Base-by-base conservation (phyloP, 92 coral and sea anemone species). In the Plumapathes pennacea region DNA sequence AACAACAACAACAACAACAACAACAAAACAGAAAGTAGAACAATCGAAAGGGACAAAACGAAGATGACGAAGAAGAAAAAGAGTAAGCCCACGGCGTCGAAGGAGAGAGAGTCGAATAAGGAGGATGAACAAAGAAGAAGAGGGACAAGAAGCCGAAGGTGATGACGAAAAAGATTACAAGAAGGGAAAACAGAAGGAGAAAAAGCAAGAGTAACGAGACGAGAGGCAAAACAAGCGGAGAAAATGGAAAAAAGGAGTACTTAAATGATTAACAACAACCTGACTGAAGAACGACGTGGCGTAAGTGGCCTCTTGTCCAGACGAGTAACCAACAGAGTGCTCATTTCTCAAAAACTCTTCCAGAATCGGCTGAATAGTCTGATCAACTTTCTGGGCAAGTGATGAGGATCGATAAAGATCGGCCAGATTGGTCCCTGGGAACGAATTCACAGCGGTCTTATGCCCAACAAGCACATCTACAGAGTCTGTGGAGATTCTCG, bases 221-320 rank as follows among this genome's bases (percentile, higher is more conserved):
- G 2, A 49, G 1, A 10, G 4, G 1, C 1, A 21, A 5, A 5
- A 5, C 5, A 14, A 40, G 3, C 12, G 5, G 3, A 40, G 14
- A 40, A 40, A 40, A 40, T 6, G 49, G 24, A 7, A 43, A 23
- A 5, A 7, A 19, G 10, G 27, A 10, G 47, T 17, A n/a, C 17
- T 2, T n/a, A 18, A 15, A 21, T 21, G 4, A 21, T 19, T 4
- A 45, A 13, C 7, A 38, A 48, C 6, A 48, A 90, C 95, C 82
- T 90, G 97, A 45, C 57, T 82, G 25, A 79, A 69, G 67, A 77
- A 90, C 21, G 82, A 77, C 15, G 90, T 90, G 4, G 90, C 82
- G 53, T 76, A 90, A 8, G 56, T 62, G 22, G 56, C 67, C 66
- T 54, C 51, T 20, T 55, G 54, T 28, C 32, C 77, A 37, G 63